Conservation (phyloP, 2,113 vertebrate species). For the Egretta garzetta region DNA sequence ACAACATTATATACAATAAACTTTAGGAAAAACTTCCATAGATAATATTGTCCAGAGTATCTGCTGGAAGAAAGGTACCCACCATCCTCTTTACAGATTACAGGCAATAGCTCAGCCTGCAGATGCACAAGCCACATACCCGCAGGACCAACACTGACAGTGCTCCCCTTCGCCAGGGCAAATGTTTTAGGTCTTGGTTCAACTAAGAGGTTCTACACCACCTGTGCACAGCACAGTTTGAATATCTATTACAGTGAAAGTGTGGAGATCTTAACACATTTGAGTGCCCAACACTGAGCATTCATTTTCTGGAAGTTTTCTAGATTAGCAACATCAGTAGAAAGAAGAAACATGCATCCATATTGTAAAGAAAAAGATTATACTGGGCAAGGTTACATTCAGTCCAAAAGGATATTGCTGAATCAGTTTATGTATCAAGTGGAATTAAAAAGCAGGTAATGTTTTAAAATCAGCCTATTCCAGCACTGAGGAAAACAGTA, state of each 20-base stretch:
- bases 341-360: background rate
- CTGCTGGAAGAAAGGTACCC: background rate
- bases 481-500: background rate
- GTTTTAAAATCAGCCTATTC: background rate
- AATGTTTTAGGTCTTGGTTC: background rate
- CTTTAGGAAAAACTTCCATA: background rate
- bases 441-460: background rate
- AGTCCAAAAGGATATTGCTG: background rate
- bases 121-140: background rate
- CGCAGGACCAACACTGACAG: background rate
- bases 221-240: background rate
- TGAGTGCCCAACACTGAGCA: background rate
- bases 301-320: background rate
- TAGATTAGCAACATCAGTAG: background rate
- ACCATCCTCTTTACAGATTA: background rate
- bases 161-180: background rate
- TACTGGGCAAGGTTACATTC: background rate
- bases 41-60: background rate
- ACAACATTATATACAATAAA: background rate
- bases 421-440: background rate
- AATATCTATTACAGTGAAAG: background rate
- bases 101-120: background rate
- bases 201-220: background rate
- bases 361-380: background rate
- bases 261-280: background rate